Evolutionary conservation across 2,113 vertebrate genomes (phyloP), one percentile per base, ranked within the genome.

Genomic region (Marcusenius ussheri): DNA sequence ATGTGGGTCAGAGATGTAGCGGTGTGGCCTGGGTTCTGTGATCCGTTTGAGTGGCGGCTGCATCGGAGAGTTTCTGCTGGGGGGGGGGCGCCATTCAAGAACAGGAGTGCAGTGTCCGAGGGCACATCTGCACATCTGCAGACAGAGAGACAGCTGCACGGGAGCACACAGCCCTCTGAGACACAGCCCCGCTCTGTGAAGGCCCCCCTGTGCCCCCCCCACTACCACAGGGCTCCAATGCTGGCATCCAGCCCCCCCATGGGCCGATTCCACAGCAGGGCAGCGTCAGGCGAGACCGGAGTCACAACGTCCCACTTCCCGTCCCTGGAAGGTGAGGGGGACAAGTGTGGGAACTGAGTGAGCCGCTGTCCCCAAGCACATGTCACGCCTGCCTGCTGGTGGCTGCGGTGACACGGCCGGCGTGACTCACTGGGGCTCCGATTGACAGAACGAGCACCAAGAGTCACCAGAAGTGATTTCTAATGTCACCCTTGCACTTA

Each of bases 111-210:
- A 42, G 88, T 83, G 88, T 83, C 49, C 31, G 27, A 56, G 45
- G 7, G 47, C 88, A 83, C 88, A 83, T 83, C 70, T 89, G 70
- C 70, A 83, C 66, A 83, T 89, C 46, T 89, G 88, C n/a, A 89
- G 66, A 77, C 45, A 70, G 88, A 50, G 88, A 88, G 88, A 74
- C 88, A 89, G 66, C 84, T 87, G 84, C 49, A 87, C 49, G 31
- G 47, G 47, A 19, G 19, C 42, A 62, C 46, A n/a, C 46, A 17
- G 88, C 35, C 17, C 56, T 17, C n/a, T n/a, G 10, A 35, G 13
- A 89, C 88, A 50, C 88, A 50, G 47, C 88, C 46, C 27, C 66
- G 35, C 88, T 89, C 88, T 88, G 31, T 88, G 51, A 58, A 35
- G 45, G 13, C 51, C 31, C 51, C 86, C 51, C 86, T 31, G n/a